Conservation (phyloP, 2,113 vertebrate species). For the Prunella himalayana region DNA sequence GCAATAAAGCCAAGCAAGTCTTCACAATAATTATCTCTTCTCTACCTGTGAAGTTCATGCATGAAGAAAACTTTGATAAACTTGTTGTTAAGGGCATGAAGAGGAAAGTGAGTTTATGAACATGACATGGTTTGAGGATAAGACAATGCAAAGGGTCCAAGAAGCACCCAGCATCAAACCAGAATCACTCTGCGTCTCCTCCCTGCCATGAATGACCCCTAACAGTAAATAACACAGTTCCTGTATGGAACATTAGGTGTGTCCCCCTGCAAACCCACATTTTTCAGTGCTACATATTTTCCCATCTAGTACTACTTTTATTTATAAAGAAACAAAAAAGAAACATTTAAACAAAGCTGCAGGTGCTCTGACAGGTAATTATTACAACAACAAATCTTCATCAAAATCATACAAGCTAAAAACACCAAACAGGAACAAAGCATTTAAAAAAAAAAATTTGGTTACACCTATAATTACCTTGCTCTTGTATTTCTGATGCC, state of each 20-base stretch:
- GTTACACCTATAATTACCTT: conserved; percentile 77
- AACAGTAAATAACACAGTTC: not conserved
- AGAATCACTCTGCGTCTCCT: not conserved
- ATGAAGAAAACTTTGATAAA: not conserved
- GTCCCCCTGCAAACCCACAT: fast-evolving
- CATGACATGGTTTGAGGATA: fast-evolving
- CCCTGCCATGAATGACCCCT: fast-evolving
- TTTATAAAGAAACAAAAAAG: not conserved
- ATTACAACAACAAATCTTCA: not conserved
- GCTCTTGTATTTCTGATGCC: conserved; percentile 97
- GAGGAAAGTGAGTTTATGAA: not conserved
- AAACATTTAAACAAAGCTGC: not conserved
- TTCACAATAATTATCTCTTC: not conserved
- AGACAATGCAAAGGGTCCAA: not conserved
- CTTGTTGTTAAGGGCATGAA: not conserved
- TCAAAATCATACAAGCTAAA: not conserved
- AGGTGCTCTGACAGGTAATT: not conserved
- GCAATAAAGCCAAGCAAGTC: not conserved
- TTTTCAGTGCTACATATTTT: not conserved
- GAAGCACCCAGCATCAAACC: fast-evolving
- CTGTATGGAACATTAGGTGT: not conserved
- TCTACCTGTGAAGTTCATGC: not conserved
- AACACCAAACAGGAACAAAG: not conserved
- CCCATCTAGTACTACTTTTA: not conserved
- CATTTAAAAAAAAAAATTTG: fast-evolving